Conservation (phyloP, 2,113 vertebrate species). For the Benitochromis conjunctus region DNA sequence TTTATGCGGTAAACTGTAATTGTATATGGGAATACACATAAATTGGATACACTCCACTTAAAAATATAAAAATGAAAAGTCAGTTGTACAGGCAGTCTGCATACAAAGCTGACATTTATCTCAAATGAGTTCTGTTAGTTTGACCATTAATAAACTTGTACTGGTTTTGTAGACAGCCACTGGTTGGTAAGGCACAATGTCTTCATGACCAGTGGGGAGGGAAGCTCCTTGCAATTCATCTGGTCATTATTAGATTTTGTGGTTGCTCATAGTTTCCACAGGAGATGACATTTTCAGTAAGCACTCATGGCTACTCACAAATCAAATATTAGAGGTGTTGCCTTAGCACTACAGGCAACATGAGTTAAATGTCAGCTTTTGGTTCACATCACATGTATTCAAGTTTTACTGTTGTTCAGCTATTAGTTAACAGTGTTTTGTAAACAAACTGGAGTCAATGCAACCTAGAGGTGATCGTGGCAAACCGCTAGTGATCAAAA, state of each 20-base stretch:
- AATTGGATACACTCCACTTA: neutral
- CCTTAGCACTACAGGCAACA: neutral
- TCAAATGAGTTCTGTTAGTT: neutral
- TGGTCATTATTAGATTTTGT: neutral
- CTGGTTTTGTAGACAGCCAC: neutral
- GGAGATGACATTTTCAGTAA: neutral
- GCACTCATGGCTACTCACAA: accelerated
- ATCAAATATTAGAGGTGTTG: neutral
- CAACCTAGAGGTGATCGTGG: too few relatives aligned
- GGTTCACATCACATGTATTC: neutral
- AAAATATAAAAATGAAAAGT: neutral
- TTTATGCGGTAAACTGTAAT: neutral
- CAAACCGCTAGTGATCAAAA: accelerated
- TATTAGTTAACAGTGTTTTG: too few relatives aligned
- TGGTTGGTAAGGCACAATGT: neutral
- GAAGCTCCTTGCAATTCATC: neutral
- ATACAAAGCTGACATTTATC: neutral
- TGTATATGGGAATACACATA: neutral
- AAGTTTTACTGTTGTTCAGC: too few relatives aligned
- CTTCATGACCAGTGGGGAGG: neutral
- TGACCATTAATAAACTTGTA: neutral
- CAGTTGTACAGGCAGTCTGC: neutral
- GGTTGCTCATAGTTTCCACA: neutral
- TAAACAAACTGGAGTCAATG: too few relatives aligned
- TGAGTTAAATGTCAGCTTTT: neutral